A percentile compares a stretch with the other conserved stretches of the same genome.
Evolutionary conservation across 2,113 vertebrate genomes (phyloP).

Genomic region (Zosterops hypoxanthus): DNA sequence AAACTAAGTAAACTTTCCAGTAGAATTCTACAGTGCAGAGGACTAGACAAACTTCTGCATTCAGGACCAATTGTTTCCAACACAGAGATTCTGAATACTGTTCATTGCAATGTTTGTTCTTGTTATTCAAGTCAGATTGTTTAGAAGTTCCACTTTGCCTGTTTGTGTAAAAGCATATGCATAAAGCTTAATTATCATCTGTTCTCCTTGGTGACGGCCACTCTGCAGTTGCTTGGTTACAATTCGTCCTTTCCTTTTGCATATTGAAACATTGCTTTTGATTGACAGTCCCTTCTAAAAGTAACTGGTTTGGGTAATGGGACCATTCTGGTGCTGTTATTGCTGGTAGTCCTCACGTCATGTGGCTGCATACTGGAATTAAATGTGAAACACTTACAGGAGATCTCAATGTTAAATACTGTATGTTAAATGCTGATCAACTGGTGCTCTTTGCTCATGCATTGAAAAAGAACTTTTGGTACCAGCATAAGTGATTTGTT

Average conservation of each 20-base stretch:
- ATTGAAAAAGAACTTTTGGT: background rate
- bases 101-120: background rate
- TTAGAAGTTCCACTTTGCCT: slow-evolving; percentile 25
- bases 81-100: background rate
- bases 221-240: slow-evolving; percentile 61
- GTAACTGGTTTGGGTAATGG: background rate
- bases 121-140: slow-evolving; percentile 20
- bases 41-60: background rate
- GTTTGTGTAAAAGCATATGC: slow-evolving; percentile 61
- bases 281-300: background rate
- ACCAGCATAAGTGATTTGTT: background rate
- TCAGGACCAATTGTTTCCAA: background rate
- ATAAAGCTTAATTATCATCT: slow-evolving; percentile 54
- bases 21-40: background rate
- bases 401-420: background rate
- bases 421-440: background rate
- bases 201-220: slow-evolving; percentile 46
- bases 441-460: background rate
- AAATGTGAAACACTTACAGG: background rate
- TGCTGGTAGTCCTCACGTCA: background rate
- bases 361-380: background rate
- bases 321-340: background rate
- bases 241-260: slow-evolving; percentile 19
- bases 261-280: background rate
- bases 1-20: background rate